Conservation (phyloP, 2,888 invertebrate genomes). For the Chaetogeoica ovagalla region DNA sequence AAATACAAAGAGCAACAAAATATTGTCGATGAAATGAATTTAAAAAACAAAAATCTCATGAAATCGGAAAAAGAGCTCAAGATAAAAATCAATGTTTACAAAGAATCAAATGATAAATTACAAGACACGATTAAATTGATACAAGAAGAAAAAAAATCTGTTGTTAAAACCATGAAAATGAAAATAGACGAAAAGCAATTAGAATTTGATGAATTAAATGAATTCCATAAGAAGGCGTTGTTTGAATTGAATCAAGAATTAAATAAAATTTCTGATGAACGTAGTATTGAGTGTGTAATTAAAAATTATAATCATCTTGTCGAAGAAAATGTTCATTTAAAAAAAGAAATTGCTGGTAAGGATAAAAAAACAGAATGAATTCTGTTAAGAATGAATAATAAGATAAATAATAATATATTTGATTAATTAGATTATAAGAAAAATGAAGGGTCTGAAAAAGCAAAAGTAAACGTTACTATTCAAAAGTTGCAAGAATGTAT, state of each 20-base stretch:
- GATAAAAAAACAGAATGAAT: too few species aligned
- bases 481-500: conserved; percentile 39
- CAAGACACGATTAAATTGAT: too few species aligned
- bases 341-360: too few species aligned
- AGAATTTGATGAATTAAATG: conserved; percentile 29
- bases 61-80: conserved; percentile 30
- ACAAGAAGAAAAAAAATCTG: too few species aligned
- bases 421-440: conserved; percentile 22
- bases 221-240: conserved; percentile 31
- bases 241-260: conserved; percentile 43
- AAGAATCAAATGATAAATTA: too few species aligned
- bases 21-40: conserved; percentile 17
- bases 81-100: conserved; percentile 2
- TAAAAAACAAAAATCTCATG: conserved; percentile 8
- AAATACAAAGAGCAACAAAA: conserved; percentile 1
- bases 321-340: conserved; percentile 52
- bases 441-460: conserved; percentile 32
- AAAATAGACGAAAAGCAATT: too few species aligned
- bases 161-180: too few species aligned
- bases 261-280: conserved; percentile 47
- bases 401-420: neutral
- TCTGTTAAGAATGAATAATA: too few species aligned
- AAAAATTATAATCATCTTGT: conserved; percentile 42
- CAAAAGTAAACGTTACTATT: conserved; percentile 37
- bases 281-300: conserved; percentile 46